phyloP scores from a whole-genome alignment of 2,888 invertebrate species.

The Hyles lineata region DNA sequence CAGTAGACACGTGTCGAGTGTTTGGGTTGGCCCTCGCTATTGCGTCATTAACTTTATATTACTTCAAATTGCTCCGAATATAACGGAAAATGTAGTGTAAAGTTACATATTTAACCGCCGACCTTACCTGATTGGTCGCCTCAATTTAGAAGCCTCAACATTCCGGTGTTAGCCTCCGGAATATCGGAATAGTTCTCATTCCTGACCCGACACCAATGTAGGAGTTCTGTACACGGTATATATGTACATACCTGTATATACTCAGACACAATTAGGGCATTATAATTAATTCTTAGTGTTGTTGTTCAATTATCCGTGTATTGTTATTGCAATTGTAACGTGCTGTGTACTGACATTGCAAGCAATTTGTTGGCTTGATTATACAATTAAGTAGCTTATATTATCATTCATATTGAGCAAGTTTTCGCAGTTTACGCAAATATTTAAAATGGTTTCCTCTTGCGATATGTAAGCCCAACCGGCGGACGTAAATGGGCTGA shows the following conservation, averaged over 20 bases:
- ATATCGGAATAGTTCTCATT: constrained; percentile 71
- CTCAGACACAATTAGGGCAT: constrained; percentile 12
- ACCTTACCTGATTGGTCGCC: constrained; percentile 59
- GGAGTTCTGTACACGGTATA: constrained; percentile 38
- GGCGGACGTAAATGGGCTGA: not conserved
- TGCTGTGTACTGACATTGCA: constrained; percentile 1
- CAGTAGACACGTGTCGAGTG: constrained; percentile 64
- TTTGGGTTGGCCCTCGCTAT: constrained; percentile 56
- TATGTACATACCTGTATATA: not conserved
- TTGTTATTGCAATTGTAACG: constrained; percentile 19
- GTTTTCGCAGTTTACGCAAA: too few species aligned
- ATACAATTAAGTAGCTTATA: not conserved
- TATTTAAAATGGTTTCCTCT: too few species aligned
- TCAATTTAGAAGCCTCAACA: constrained; percentile 60
- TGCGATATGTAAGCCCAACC: not conserved
- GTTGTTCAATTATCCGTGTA: constrained; percentile 21
- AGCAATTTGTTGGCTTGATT: not conserved
- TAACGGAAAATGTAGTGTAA: constrained; percentile 3
- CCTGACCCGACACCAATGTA: constrained; percentile 50
- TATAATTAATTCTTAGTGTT: constrained; percentile 25
- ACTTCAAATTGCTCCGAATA: constrained; percentile 30
- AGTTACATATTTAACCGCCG: constrained; percentile 16
- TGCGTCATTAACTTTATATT: constrained; percentile 56
- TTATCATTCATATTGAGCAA: too few species aligned
- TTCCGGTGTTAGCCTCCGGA: constrained; percentile 68